Conservation (phyloP, 2,797 vertebrate genomes). For the Etheostoma perlongum region DNA sequence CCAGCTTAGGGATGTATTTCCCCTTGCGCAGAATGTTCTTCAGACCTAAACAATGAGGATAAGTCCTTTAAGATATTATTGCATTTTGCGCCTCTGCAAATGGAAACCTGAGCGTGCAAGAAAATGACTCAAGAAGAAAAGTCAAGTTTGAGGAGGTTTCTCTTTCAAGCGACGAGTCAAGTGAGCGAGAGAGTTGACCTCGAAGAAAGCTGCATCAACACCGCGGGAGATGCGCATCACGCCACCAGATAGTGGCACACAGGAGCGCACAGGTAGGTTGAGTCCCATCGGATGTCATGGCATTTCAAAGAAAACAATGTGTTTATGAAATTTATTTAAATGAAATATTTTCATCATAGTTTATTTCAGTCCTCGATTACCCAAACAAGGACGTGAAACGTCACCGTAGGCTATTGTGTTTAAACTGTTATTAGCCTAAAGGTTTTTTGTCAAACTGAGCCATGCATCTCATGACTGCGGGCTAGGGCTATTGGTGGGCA, state of each 20-base stretch:
- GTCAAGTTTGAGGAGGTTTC: slow-evolving; percentile 21
- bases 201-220: background rate
- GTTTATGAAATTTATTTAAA: background rate
- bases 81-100: background rate
- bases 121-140: slow-evolving; percentile 44
- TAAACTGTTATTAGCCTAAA: background rate
- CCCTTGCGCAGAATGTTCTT: background rate
- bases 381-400: background rate
- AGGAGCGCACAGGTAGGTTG: slow-evolving; percentile 60
- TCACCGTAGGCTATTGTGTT: background rate
- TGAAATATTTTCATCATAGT: background rate
- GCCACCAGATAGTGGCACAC: slow-evolving; percentile 29
- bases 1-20: background rate
- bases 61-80: background rate
- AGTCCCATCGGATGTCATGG: background rate
- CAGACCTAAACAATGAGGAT: background rate
- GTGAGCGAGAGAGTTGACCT: slow-evolving; percentile 6
- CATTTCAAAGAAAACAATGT: background rate
- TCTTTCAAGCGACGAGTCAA: slow-evolving; percentile 2
- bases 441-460: background rate
- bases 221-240: slow-evolving; percentile 24
- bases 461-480: slow-evolving; percentile 1
- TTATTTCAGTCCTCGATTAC: background rate
- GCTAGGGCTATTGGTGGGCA: background rate
- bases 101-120: background rate